These are phyloP conservation scores for Dasysyrphus tricinctus DNA, from an alignment of 2,888 invertebrate genomes.

Conservation along the genomic window DNA sequence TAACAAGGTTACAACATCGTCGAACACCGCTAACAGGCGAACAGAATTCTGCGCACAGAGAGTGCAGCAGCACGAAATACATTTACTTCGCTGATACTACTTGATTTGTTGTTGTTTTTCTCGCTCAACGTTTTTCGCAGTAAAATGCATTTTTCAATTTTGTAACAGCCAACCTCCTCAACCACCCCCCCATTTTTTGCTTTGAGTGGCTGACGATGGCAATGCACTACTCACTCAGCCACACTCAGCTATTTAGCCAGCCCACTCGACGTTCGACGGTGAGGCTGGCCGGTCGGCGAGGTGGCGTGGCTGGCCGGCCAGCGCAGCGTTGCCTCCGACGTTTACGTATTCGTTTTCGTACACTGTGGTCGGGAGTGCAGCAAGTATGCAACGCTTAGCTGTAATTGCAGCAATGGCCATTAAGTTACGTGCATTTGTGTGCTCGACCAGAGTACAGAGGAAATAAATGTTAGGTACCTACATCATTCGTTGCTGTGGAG, in stretches of 20 bases:
- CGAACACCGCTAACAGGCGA: constrained; percentile 78
- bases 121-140: constrained; percentile 64
- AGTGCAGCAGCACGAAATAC: constrained; percentile 48
- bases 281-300: background rate
- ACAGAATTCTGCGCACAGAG: constrained; percentile 76
- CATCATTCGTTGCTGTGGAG: background rate
- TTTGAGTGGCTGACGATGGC: background rate
- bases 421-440: constrained; percentile 46
- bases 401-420: constrained; percentile 65
- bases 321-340: constrained; percentile 1
- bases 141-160: constrained; percentile 74
- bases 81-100: constrained; percentile 47
- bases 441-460: constrained; percentile 28
- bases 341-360: constrained; percentile 33
- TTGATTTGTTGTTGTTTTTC: constrained; percentile 35
- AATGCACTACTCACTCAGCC: background rate
- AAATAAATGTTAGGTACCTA: background rate
- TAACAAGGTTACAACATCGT: constrained; percentile 79
- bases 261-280: constrained; percentile 1
- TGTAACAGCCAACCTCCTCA: constrained; percentile 47
- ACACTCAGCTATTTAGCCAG: background rate
- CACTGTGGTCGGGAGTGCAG: constrained; percentile 65
- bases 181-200: background rate
- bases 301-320: background rate
- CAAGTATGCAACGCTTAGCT: constrained; percentile 49